phyloP scores from a whole-genome alignment of 2,888 invertebrate species.

The Scaptodrosophila latifasciaeformis region DNA sequence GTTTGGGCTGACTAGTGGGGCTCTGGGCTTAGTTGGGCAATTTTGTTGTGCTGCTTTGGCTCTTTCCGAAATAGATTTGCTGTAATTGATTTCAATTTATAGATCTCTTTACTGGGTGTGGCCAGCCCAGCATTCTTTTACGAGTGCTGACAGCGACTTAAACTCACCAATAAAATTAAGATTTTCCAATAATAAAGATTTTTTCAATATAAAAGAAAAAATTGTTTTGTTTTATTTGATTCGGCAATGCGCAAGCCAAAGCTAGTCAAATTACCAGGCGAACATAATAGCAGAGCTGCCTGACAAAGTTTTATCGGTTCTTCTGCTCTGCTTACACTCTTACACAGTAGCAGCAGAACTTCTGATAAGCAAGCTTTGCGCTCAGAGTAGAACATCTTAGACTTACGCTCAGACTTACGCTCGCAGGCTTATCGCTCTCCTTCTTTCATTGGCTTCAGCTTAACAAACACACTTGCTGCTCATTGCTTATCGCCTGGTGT shows the following conservation, averaged over 20 bases:
- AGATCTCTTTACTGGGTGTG: conserved; percentile 21
- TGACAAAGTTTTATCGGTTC: background rate
- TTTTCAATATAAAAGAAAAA: too few relatives aligned
- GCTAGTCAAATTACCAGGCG: conserved; percentile 9
- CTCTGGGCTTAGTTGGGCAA: conserved; percentile 15
- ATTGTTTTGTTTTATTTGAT: too few relatives aligned
- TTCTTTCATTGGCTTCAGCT: too few relatives aligned
- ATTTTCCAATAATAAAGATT: too few relatives aligned
- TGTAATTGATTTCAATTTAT: conserved; percentile 65
- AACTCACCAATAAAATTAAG: conserved; percentile 35
- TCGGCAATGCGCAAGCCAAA: conserved; percentile 41
- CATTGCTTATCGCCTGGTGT: too few relatives aligned
- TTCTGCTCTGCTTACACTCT: background rate
- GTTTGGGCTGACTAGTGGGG: background rate
- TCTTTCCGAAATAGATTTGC: conserved; percentile 56
- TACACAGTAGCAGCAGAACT: background rate
- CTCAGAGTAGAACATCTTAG: too few relatives aligned
- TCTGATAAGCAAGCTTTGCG: too few relatives aligned
- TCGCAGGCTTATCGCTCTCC: too few relatives aligned
- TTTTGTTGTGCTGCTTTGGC: conserved; percentile 10
- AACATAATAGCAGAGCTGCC: background rate
- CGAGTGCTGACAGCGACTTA: conserved; percentile 26
- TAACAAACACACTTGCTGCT: too few relatives aligned
- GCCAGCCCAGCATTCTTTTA: conserved; percentile 11
- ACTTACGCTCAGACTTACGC: too few relatives aligned